These are phyloP conservation scores for Centrocercus urophasianus DNA, from an alignment of 2,113 vertebrate genomes.

Conservation along the genomic window DNA sequence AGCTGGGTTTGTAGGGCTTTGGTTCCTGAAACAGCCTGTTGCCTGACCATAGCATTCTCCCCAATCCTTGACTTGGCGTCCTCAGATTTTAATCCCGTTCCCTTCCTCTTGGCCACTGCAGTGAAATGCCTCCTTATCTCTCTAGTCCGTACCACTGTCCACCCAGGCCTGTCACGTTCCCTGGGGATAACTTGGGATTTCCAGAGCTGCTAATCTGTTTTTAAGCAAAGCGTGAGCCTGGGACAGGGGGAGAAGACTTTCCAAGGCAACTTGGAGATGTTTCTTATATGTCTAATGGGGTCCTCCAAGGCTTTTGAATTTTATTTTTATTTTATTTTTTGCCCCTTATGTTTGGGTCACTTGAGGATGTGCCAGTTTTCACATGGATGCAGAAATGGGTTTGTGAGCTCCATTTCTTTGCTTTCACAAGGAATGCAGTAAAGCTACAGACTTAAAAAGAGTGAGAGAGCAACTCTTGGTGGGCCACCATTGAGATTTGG, in stretches of 20 bases:
- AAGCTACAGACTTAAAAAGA: not conserved
- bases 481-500: not conserved
- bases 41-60: not conserved
- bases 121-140: not conserved
- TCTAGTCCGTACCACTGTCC: accelerated
- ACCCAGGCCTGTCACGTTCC: not conserved
- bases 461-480: accelerated
- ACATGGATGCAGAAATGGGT: not conserved
- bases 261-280: not conserved
- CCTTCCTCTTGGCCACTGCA: not conserved
- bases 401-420: not conserved
- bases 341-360: not conserved
- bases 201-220: not conserved
- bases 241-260: not conserved
- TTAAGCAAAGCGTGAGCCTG: not conserved
- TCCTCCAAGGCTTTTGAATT: not conserved
- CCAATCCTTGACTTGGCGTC: not conserved
- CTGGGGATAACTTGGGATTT: not conserved
- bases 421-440: not conserved
- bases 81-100: not conserved
- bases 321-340: not conserved
- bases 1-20: not conserved
- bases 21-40: accelerated
- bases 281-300: not conserved
- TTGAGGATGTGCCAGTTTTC: accelerated